Conservation (phyloP, 2,797 vertebrate species). For the Psittacula echo region DNA sequence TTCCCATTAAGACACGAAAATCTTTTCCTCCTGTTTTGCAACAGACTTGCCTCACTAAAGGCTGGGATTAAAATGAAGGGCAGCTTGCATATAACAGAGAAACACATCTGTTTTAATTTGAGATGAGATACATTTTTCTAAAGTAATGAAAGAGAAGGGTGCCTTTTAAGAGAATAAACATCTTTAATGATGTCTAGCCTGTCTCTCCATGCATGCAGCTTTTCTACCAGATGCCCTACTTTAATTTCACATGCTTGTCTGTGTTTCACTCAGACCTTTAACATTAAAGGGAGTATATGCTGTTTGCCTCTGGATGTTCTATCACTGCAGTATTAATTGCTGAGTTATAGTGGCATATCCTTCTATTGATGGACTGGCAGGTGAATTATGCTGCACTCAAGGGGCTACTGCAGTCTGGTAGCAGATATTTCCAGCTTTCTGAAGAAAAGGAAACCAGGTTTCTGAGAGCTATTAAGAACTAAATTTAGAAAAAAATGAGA, state of each 20-base stretch:
- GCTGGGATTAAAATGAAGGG: background rate
- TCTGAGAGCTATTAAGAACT: background rate
- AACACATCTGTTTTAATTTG: conserved; percentile 7
- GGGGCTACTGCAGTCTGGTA: background rate
- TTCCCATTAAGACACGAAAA: background rate
- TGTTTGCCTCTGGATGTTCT: background rate
- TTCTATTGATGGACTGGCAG: conserved; percentile 5
- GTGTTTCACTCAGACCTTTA: background rate
- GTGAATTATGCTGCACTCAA: background rate
- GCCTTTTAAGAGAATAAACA: background rate
- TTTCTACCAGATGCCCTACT: background rate
- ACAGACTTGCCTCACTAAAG: background rate
- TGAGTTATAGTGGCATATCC: background rate
- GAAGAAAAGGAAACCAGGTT: background rate
- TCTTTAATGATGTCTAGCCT: background rate
- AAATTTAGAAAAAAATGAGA: background rate
- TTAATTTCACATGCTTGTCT: background rate
- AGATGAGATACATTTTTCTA: background rate
- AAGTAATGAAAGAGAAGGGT: background rate
- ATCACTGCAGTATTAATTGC: background rate
- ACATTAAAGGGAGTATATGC: background rate
- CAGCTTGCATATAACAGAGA: background rate
- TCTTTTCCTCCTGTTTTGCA: background rate
- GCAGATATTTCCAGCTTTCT: background rate
- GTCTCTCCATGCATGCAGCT: background rate